A percentile compares a stretch with the other conserved stretches of the same genome.
These are phyloP conservation scores for Lasioglossum baleicum DNA, from an alignment of 1,140 invertebrate genomes.

Conservation along the genomic window DNA sequence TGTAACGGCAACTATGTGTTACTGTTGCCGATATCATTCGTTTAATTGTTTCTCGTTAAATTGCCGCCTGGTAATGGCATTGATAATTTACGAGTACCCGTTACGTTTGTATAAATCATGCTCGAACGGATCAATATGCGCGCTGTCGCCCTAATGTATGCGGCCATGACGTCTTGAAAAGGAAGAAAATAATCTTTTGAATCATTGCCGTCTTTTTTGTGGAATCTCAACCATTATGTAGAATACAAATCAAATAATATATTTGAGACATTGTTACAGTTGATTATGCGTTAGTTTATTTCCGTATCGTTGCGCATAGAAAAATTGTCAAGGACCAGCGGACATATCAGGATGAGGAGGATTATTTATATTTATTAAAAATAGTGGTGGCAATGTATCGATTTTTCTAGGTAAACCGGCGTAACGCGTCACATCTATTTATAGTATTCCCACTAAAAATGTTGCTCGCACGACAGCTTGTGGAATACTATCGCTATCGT, in stretches of 20 bases:
- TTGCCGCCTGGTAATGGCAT: not conserved
- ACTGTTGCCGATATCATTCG: not conserved
- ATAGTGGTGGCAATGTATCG: conserved; percentile 14
- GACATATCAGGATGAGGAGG: too few relatives aligned
- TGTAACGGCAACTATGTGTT: not conserved
- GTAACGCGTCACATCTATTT: conserved; percentile 27
- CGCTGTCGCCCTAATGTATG: too few relatives aligned
- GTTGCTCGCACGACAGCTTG: not conserved
- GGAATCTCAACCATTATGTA: too few relatives aligned
- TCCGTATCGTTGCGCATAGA: too few relatives aligned
- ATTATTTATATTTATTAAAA: conserved; percentile 9
- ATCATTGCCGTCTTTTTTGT: too few relatives aligned
- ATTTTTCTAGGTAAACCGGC: conserved; percentile 5
- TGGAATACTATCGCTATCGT: not conserved
- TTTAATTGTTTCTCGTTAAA: not conserved
- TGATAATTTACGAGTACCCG: not conserved
- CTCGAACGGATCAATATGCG: too few relatives aligned
- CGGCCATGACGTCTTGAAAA: too few relatives aligned
- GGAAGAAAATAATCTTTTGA: too few relatives aligned
- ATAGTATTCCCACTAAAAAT: not conserved
- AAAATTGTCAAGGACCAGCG: too few relatives aligned
- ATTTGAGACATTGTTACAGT: too few relatives aligned
- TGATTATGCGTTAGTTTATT: too few relatives aligned
- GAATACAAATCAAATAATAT: too few relatives aligned
- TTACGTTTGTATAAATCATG: not conserved